Evolutionary conservation across 1,140 invertebrate species (phyloP).

Genomic region (Cyrtorhinus lividipennis): DNA sequence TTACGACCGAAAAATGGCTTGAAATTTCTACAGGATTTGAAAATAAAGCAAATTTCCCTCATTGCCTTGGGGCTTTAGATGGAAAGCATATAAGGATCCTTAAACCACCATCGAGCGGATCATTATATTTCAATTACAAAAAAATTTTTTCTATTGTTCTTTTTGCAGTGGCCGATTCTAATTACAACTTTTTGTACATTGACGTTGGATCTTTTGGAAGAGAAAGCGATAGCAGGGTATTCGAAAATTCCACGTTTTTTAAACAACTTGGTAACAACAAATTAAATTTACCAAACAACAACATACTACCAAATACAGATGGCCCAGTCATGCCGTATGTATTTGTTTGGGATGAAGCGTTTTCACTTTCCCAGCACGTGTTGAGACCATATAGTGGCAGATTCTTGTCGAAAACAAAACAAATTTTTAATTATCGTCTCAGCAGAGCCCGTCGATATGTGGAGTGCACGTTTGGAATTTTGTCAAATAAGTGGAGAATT

Average conservation of each 20-base stretch:
- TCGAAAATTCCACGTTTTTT: conserved; percentile 16
- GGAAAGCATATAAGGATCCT: conserved; percentile 32
- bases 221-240: conserved; percentile 28
- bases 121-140: conserved; percentile 33
- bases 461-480: conserved; percentile 33
- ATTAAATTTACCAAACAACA: conserved; percentile 26
- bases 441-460: conserved; percentile 26
- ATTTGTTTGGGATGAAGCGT: conserved; percentile 29
- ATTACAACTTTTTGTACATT: conserved; percentile 31
- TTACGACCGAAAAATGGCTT: background rate
- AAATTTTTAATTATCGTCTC: conserved; percentile 31
- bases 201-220: conserved; percentile 33
- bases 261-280: conserved; percentile 17
- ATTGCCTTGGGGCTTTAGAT: conserved; percentile 29
- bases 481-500: conserved; percentile 23
- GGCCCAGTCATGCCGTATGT: conserved; percentile 24
- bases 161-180: conserved; percentile 31
- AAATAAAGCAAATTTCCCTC: conserved; percentile 13
- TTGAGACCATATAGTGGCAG: conserved; percentile 26
- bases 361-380: conserved; percentile 25
- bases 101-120: conserved; percentile 29
- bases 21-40: conserved; percentile 1
- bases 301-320: conserved; percentile 22
- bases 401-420: conserved; percentile 20
- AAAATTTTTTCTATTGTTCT: conserved; percentile 31